Evolutionary conservation across 92 coral and sea anemone genomes (phyloP).

Genomic region (Epizoanthus ramosus): DNA sequence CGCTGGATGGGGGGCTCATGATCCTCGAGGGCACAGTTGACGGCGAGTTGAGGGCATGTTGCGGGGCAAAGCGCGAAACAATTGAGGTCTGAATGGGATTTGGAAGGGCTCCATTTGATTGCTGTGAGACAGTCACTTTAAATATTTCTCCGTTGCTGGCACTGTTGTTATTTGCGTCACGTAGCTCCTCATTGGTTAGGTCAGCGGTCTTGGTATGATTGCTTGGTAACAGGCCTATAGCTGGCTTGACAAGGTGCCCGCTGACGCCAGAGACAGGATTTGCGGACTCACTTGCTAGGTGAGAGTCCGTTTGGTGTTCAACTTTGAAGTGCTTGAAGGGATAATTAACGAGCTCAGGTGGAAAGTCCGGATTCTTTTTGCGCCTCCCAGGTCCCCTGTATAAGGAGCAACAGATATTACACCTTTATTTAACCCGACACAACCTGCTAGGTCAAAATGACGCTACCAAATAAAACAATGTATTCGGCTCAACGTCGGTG

Average conservation of each 20-base stretch:
- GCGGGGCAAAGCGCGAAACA: slow-evolving; percentile 9
- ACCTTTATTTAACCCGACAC: too few species aligned
- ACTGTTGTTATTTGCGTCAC: slow-evolving; percentile 75
- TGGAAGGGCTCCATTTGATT: slow-evolving; percentile 47
- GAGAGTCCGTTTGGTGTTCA: slow-evolving; percentile 55
- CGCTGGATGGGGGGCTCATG: slow-evolving; percentile 43
- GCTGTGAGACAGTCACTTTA: slow-evolving; percentile 68
- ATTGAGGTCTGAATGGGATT: slow-evolving; percentile 19
- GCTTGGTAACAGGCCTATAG: slow-evolving; percentile 26
- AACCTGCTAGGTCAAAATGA: too few species aligned
- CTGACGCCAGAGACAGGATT: slow-evolving; percentile 18
- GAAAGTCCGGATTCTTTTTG: slow-evolving; percentile 88
- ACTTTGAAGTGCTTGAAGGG: slow-evolving; percentile 83
- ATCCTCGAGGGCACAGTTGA: slow-evolving; percentile 36
- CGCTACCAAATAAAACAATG: too few species aligned
- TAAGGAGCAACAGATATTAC: background rate
- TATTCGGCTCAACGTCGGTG: too few species aligned
- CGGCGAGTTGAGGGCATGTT: slow-evolving; percentile 13
- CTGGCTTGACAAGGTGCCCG: slow-evolving; percentile 44
- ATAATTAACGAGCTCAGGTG: slow-evolving; percentile 84
- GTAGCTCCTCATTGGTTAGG: slow-evolving; percentile 49
- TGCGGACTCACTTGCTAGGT: slow-evolving; percentile 26
- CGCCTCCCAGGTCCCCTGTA: slow-evolving; percentile 91
- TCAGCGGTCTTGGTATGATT: slow-evolving; percentile 23
- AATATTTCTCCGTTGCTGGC: slow-evolving; percentile 46